Percentiles rank a stretch among this genome's conserved stretches.
These are phyloP conservation scores for Labeo catla DNA, from an alignment of 2,113 vertebrate species.

Conservation along the genomic window DNA sequence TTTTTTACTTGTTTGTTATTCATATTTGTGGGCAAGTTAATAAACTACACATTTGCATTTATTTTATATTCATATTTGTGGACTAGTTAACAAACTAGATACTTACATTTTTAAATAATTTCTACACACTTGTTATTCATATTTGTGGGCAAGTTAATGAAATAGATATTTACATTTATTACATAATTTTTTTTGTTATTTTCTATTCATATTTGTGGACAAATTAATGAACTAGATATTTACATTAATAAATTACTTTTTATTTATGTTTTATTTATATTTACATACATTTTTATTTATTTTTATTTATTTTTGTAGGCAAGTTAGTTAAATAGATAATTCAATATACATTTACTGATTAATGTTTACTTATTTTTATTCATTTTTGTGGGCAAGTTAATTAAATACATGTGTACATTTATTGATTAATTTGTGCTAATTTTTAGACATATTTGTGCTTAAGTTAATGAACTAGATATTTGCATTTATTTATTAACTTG, in stretches of 20 bases:
- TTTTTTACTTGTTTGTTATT: not conserved
- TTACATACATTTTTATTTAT: not conserved
- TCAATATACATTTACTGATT: no score
- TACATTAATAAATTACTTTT: not conserved
- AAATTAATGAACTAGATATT: no score
- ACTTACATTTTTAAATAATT: not conserved
- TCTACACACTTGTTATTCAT: not conserved
- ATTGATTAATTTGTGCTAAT: not conserved
- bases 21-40: not conserved
- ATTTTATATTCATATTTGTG: not conserved
- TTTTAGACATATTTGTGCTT: no score
- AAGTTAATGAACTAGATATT: no score
- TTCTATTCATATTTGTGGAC: no score
- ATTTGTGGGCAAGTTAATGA: not conserved
- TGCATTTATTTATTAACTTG: no score
- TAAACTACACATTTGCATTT: not conserved
- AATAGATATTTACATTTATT: no score
- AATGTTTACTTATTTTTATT: not conserved
- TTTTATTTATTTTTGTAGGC: no score
- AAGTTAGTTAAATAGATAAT: no score
- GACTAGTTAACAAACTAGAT: not conserved
- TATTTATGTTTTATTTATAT: no score
- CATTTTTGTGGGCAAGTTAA: not conserved
- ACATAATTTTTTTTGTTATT: not conserved
- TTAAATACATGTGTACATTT: not conserved